A percentile compares a stretch with the other conserved stretches of the same genome.
Conservation (phyloP, 2,888 invertebrate species). For the Rhagophthalmus giganteus region DNA sequence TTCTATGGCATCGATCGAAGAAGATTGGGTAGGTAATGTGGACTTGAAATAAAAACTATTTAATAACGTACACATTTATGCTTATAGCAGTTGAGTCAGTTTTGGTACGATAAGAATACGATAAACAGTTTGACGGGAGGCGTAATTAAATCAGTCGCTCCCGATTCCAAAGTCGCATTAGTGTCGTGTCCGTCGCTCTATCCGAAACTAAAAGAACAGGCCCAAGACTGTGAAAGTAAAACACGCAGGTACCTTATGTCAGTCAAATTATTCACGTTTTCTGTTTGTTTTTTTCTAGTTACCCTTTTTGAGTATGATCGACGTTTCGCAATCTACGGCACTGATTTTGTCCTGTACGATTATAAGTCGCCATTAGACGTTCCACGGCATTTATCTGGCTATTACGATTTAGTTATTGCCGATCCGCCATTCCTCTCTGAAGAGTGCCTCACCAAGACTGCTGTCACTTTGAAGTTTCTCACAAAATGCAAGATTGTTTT, state of each 20-base stretch:
- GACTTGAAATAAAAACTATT: too few species aligned
- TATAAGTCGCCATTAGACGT: constrained; percentile 78
- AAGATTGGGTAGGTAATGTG: constrained; percentile 77
- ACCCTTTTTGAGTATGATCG: constrained; percentile 74
- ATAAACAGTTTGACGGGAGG: constrained; percentile 71
- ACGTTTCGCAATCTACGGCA: constrained; percentile 74
- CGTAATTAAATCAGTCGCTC: constrained; percentile 60
- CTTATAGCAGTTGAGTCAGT: constrained; percentile 93
- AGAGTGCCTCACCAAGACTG: constrained; percentile 85
- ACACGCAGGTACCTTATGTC: not conserved
- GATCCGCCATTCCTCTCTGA: constrained; percentile 95
- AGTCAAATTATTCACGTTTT: too few species aligned
- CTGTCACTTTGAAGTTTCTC: constrained; percentile 75
- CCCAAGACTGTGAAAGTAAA: constrained; percentile 57
- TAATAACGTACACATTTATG: too few species aligned
- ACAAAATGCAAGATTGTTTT: constrained; percentile 75
- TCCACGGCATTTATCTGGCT: constrained; percentile 61
- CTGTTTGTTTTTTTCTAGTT: constrained; percentile 38
- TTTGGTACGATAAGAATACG: constrained; percentile 91
- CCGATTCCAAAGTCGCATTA: constrained; percentile 72
- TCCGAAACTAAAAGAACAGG: constrained; percentile 62
- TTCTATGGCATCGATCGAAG: constrained; percentile 57
- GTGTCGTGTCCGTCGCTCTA: constrained; percentile 89
- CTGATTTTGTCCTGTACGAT: constrained; percentile 84
- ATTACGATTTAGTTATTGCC: constrained; percentile 83